These are phyloP conservation scores for Sepiola atlantica DNA, from an alignment of 2,888 invertebrate species.

Conservation along the genomic window DNA sequence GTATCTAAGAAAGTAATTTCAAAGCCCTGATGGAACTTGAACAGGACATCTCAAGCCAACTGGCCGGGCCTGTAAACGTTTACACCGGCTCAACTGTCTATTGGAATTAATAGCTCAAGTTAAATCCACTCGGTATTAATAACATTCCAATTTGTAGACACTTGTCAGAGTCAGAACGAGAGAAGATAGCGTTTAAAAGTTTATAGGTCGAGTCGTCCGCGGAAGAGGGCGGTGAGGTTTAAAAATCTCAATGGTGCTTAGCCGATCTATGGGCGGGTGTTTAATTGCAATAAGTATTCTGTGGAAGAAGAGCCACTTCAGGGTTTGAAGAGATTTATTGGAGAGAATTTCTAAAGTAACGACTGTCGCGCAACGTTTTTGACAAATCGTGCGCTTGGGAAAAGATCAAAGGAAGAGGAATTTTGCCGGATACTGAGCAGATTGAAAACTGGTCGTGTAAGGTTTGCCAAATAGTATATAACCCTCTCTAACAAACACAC, in stretches of 20 bases:
- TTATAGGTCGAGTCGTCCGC: neutral
- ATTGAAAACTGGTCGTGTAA: neutral
- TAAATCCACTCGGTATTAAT: neutral
- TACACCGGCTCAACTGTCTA: no score
- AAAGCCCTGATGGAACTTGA: no score
- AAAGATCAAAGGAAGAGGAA: neutral
- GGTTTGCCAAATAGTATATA: neutral
- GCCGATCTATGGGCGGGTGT: neutral
- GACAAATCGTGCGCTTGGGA: neutral
- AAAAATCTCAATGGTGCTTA: neutral
- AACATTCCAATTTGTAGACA: neutral
- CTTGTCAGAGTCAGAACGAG: neutral
- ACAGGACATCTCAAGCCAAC: no score
- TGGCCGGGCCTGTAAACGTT: no score
- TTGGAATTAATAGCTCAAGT: neutral
- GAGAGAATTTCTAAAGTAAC: neutral
- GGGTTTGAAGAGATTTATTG: neutral
- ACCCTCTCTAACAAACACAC: neutral
- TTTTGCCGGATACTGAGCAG: neutral
- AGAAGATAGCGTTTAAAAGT: neutral
- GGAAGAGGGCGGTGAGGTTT: neutral
- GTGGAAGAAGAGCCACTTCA: neutral
- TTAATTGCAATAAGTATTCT: conserved; percentile 1
- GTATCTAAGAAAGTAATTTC: no score
- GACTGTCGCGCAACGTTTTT: neutral